Conservation (phyloP, 2,113 vertebrate genomes). For the Neofelis nebulosa region DNA sequence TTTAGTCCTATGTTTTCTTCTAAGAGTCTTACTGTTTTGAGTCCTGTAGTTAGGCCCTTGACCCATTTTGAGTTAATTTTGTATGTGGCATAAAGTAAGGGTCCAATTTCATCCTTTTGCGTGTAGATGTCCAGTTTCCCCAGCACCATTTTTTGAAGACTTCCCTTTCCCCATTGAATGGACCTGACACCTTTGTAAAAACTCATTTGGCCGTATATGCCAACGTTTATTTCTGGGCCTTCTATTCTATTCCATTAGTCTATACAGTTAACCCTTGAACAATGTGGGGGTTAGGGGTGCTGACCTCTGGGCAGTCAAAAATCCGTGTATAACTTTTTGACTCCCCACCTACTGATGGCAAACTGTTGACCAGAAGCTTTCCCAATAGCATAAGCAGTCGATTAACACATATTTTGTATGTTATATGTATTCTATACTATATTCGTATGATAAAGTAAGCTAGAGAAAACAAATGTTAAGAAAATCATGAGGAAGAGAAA, state of each 20-base stretch:
- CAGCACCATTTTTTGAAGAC: neutral
- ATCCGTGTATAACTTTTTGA: neutral
- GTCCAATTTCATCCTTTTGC: neutral
- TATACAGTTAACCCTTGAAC: neutral
- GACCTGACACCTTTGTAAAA: neutral
- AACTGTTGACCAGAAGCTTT: neutral
- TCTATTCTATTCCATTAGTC: neutral
- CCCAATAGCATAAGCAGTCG: neutral
- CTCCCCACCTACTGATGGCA: neutral
- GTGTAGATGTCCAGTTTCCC: neutral
- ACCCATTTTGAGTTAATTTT: neutral
- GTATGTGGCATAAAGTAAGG: neutral
- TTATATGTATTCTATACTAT: neutral
- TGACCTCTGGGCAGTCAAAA: neutral
- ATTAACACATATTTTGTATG: neutral
- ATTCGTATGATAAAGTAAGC: neutral
- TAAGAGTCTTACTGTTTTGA: neutral
- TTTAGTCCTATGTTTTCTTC: neutral
- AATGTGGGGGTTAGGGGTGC: neutral
- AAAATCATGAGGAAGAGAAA: neutral
- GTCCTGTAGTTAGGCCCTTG: neutral
- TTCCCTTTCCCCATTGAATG: neutral
- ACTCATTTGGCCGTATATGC: neutral
- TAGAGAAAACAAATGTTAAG: neutral
- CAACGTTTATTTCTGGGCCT: neutral